Evolutionary conservation across 2,797 vertebrate genomes (phyloP), one percentile per base, ranked within the genome.

Genomic region (Schizopygopsis pylzovi): DNA sequence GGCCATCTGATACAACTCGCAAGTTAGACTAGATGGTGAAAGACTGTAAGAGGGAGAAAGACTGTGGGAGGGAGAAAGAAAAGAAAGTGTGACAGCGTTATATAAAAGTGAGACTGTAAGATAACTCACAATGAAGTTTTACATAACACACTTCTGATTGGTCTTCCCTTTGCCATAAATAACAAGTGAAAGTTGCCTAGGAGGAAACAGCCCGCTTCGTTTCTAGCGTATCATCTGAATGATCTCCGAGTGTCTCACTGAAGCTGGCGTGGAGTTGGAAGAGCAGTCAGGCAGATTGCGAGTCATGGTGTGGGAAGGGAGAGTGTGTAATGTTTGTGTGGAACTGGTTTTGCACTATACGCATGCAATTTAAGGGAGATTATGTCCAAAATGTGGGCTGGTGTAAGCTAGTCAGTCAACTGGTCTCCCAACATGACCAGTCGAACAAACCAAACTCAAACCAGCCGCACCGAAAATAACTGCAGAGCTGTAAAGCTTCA

Each of bases 21-120:
- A 4, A 73, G 39, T 16, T 73, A 37, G 84, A 71, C 63, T 72
- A 37, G 65, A 79, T 79, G 12, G 52, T 79, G n/a, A 71, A 72
- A 84, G 75, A n/a, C 22, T 45, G 47, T 54, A 37, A 84, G 33
- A 63, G 37, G 16, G 16, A 33, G 20, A 49, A 75, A 84, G 75
- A n/a, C 22, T 45, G 63, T 54, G 47, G 78, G 33, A 63, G 37
- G 16, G 16, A 33, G 12, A 49, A 63, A 67, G 33, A 45, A 22
- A 25, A 86, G 37, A 89, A 68, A 89, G 63, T 81, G 39, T 59
- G 3, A 76, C 43, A 79, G n/a, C 16, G 25, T 83, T 15, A 37
- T 81, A 84, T 20, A 79, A 81, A 77, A 71, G 75, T 37, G 39
- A 82, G 68, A 73, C 39, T 71, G 41, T 47, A 6, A 68, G 80